These are phyloP conservation scores for Poecilia latipinna DNA, from an alignment of 2,113 vertebrate species.

Conservation along the genomic window DNA sequence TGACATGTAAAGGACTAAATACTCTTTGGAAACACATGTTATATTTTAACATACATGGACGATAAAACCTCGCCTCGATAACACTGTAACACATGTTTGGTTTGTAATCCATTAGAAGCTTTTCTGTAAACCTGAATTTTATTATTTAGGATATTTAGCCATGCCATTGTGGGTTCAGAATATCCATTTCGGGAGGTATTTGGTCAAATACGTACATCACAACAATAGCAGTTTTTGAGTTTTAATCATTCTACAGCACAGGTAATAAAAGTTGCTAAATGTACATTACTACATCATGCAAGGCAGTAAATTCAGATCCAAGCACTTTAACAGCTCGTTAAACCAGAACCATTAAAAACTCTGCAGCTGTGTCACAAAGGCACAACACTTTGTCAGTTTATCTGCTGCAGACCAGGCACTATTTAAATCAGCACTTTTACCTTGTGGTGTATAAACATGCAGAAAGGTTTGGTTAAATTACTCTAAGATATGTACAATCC, in stretches of 20 bases:
- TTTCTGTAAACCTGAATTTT: background rate
- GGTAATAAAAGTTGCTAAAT: conserved; percentile 32
- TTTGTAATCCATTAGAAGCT: background rate
- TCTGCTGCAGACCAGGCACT: background rate
- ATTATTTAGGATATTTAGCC: background rate
- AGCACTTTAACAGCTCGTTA: conserved; percentile 33
- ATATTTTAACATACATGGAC: background rate
- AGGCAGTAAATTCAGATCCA: conserved; percentile 28
- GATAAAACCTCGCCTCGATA: conserved; percentile 7
- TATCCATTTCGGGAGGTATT: background rate
- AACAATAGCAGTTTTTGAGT: conserved; percentile 4
- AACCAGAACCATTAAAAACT: conserved; percentile 19
- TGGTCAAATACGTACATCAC: background rate
- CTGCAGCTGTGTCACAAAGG: conserved; percentile 18
- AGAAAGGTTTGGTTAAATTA: conserved; percentile 1
- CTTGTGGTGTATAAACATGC: background rate
- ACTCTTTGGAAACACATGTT: no score
- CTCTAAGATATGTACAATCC: conserved; percentile 1
- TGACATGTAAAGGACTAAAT: no score
- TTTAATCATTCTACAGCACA: conserved; percentile 21
- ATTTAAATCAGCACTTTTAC: background rate
- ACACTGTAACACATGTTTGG: background rate
- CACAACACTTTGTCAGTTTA: conserved; percentile 19
- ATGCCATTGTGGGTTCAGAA: conserved; percentile 12
- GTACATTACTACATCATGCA: conserved; percentile 38